Percentiles rank a stretch among this genome's conserved stretches.
These are phyloP conservation scores for Zonitis immaculata DNA, from an alignment of 2,888 invertebrate genomes.

Conservation along the genomic window DNA sequence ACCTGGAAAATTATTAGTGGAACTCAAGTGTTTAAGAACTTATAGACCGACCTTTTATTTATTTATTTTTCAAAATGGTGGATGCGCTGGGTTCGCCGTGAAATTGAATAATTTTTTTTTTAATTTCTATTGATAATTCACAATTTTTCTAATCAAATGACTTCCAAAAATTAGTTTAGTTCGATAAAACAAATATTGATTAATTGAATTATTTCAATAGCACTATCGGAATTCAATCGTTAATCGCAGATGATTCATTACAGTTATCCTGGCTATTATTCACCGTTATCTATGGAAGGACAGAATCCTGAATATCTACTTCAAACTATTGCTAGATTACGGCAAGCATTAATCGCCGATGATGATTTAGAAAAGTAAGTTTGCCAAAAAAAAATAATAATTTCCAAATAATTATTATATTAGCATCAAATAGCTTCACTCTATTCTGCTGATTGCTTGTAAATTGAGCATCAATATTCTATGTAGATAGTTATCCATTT, in stretches of 20 bases:
- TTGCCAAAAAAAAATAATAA: not conserved
- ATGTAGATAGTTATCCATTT: not conserved
- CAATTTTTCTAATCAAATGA: too few relatives aligned
- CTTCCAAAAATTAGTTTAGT: too few relatives aligned
- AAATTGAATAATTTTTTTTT: too few relatives aligned
- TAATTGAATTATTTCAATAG: too few relatives aligned
- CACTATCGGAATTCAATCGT: too few relatives aligned
- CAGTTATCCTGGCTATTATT: constrained; percentile 43
- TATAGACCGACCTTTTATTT: too few relatives aligned
- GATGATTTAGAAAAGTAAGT: constrained; percentile 78
- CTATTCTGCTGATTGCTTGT: not conserved
- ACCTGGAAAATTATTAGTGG: too few relatives aligned
- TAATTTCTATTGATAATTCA: too few relatives aligned
- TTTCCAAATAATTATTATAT: not conserved
- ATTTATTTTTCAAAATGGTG: too few relatives aligned
- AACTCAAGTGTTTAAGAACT: too few relatives aligned
- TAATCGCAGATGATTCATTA: constrained; percentile 20
- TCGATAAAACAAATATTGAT: too few relatives aligned
- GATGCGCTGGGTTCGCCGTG: too few relatives aligned
- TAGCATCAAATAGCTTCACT: not conserved
- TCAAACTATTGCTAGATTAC: constrained; percentile 71
- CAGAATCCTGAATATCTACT: constrained; percentile 76
- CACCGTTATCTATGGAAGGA: constrained; percentile 47
- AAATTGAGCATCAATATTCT: not conserved
- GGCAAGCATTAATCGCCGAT: constrained; percentile 70